Percentiles rank a stretch among this genome's conserved stretches.
phyloP scores from a whole-genome alignment of 2,113 vertebrate genomes.

The Sisor rabdophorus region DNA sequence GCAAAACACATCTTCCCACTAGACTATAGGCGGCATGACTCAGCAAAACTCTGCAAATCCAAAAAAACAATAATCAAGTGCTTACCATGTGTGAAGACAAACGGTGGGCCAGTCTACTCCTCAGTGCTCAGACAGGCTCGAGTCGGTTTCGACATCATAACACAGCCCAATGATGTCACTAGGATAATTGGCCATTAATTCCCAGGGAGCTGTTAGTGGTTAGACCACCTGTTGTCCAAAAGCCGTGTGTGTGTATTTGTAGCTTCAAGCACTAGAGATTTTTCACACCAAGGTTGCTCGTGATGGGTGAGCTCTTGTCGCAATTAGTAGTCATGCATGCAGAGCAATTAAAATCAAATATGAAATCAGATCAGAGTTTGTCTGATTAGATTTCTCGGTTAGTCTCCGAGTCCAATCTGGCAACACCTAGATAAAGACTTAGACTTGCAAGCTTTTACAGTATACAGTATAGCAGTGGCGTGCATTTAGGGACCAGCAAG shows the following conservation, averaged over 20 bases:
- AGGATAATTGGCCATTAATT: constrained; percentile 26
- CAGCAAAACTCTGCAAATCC: constrained; percentile 31
- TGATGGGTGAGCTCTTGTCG: neutral
- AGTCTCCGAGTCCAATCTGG: neutral
- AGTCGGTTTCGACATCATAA: constrained; percentile 35
- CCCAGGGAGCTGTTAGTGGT: constrained; percentile 43
- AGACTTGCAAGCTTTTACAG: neutral
- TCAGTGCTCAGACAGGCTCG: constrained; percentile 22
- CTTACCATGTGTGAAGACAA: constrained; percentile 30
- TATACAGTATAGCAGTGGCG: too few relatives aligned
- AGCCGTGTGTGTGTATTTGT: constrained; percentile 14
- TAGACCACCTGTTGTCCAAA: constrained; percentile 24
- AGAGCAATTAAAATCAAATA: neutral
- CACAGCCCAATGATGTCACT: constrained; percentile 29
- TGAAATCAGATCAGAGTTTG: neutral
- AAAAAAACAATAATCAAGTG: constrained; percentile 39
- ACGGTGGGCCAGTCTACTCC: constrained; percentile 15
- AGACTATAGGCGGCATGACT: constrained; percentile 23
- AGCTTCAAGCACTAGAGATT: constrained; percentile 9
- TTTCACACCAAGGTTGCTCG: neutral
- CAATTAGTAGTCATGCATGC: constrained; percentile 8
- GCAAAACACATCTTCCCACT: neutral
- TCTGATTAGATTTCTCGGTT: neutral
- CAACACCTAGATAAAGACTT: neutral
- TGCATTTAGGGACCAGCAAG: too few relatives aligned